These are phyloP conservation scores for Sylvia atricapilla DNA, from an alignment of 2,113 vertebrate genomes.

Conservation along the genomic window DNA sequence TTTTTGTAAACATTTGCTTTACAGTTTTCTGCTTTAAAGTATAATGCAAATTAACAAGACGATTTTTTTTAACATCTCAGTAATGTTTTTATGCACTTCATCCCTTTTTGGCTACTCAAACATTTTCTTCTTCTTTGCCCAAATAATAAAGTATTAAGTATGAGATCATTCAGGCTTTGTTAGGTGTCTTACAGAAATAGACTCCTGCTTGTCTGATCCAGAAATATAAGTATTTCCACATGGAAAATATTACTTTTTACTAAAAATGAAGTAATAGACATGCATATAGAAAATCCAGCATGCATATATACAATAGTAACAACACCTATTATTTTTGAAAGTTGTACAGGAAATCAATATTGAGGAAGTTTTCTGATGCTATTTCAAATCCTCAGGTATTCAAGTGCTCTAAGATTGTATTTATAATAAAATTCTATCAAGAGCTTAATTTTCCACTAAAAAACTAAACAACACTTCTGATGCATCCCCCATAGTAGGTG, in stretches of 20 bases:
- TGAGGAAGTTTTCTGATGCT: not conserved
- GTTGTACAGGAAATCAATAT: not conserved
- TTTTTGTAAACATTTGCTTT: not conserved
- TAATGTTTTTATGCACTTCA: not conserved
- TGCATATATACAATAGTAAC: not conserved
- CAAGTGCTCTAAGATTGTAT: not conserved
- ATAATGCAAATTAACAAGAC: not conserved
- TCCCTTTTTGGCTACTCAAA: not conserved
- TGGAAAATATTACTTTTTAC: not conserved
- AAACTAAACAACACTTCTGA: not conserved
- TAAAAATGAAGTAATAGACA: not conserved
- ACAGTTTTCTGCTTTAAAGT: not conserved
- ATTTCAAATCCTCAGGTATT: not conserved
- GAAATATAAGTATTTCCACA: slow-evolving; percentile 10
- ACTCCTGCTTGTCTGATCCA: slow-evolving; percentile 7
- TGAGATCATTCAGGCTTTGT: slow-evolving; percentile 36
- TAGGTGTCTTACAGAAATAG: not conserved
- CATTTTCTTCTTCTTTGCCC: not conserved
- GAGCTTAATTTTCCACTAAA: not conserved
- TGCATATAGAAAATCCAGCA: not conserved
- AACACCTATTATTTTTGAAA: not conserved
- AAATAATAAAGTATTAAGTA: slow-evolving; percentile 14
- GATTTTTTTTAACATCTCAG: not conserved
- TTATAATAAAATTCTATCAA: not conserved
- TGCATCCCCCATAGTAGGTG: not conserved